These are phyloP conservation scores for Lacerta agilis DNA, from an alignment of 2,797 vertebrate species.

Conservation along the genomic window DNA sequence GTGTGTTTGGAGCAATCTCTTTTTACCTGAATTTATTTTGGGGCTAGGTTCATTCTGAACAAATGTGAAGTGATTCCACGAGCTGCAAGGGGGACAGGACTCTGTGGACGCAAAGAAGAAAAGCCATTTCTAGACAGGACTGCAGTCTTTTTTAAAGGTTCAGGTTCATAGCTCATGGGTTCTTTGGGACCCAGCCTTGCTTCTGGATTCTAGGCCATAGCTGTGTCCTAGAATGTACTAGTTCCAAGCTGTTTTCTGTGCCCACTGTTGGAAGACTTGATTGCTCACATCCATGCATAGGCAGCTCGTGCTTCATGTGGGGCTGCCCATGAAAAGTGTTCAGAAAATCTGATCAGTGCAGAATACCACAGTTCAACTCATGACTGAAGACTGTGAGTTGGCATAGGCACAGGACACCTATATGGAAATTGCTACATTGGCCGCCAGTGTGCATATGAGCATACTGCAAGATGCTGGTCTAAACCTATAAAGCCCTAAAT, in stretches of 20 bases:
- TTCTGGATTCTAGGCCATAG: not conserved
- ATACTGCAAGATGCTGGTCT: not conserved
- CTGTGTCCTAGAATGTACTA: not conserved
- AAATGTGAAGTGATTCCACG: not conserved
- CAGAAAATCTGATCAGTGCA: not conserved
- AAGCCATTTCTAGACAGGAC: not conserved
- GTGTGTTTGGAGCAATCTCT: not conserved
- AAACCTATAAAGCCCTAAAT: not conserved
- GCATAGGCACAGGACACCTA: not conserved
- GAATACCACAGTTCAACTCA: not conserved
- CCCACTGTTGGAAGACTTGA: not conserved
- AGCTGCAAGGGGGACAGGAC: too few species aligned
- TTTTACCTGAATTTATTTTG: not conserved
- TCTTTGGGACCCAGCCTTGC: too few species aligned
- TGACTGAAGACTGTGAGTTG: not conserved
- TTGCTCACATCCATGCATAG: not conserved
- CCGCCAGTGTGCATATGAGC: not conserved
- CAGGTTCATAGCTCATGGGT: not conserved
- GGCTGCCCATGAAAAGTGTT: not conserved
- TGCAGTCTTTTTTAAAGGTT: not conserved
- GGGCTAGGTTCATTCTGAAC: not conserved
- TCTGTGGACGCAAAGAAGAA: not conserved
- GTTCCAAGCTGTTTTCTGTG: not conserved
- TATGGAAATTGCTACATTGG: not conserved
- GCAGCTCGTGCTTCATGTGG: not conserved